These are phyloP conservation scores for Andrena cerasifolii DNA, from an alignment of 1,140 invertebrate genomes.

Conservation along the genomic window DNA sequence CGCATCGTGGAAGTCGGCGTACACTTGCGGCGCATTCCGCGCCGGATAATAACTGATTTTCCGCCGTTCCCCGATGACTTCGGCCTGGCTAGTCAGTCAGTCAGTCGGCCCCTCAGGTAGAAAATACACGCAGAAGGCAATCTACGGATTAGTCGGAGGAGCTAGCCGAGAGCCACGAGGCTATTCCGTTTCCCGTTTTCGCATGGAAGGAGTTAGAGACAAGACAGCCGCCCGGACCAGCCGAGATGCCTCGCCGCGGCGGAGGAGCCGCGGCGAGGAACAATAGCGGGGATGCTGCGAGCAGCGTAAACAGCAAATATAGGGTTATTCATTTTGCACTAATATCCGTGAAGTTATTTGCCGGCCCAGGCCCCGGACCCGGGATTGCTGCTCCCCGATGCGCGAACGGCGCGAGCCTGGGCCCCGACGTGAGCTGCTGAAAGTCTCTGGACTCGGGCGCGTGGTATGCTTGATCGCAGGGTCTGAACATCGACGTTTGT, in stretches of 20 bases:
- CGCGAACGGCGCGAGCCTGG: not conserved
- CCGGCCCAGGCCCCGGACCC: not conserved
- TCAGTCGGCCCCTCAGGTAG: conserved; percentile 58
- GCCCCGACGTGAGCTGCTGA: not conserved
- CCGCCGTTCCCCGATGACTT: conserved; percentile 53
- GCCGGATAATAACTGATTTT: conserved; percentile 58
- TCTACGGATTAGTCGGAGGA: conserved; percentile 64
- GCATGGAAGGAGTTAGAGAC: conserved; percentile 40
- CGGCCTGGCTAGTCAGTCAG: conserved; percentile 46
- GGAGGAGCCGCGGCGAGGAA: conserved; percentile 18
- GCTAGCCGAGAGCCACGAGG: not conserved
- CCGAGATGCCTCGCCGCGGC: not conserved
- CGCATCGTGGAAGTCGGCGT: conserved; percentile 32
- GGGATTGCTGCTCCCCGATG: not conserved
- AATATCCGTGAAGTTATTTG: conserved; percentile 53
- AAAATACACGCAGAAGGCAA: conserved; percentile 54
- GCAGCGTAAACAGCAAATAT: conserved; percentile 5
- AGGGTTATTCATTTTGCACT: conserved; percentile 43
- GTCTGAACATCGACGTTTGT: too few species aligned
- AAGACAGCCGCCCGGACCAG: not conserved
- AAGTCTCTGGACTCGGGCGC: too few species aligned
- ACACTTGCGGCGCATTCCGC: conserved; percentile 45
- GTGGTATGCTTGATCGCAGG: too few species aligned
- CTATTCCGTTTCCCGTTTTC: conserved; percentile 7
- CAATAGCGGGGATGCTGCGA: conserved; percentile 4